Conservation (phyloP, 2,113 vertebrate genomes). For the Taxidea taxus region DNA sequence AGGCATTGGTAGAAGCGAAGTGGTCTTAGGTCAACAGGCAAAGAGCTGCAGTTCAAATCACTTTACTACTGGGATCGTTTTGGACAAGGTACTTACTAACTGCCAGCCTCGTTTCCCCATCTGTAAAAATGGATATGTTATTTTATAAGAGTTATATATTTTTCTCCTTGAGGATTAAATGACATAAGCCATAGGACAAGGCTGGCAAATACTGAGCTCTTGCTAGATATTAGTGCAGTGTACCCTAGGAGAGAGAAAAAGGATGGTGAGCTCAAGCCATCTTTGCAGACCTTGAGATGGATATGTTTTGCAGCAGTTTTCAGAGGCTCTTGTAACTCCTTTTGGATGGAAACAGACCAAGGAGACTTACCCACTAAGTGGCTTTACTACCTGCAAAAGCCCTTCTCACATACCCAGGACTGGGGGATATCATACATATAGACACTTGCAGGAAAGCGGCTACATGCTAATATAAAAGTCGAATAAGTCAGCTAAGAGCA, state of each 20-base stretch:
- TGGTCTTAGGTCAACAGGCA: background rate
- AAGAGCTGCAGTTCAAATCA: background rate
- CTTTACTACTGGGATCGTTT: background rate
- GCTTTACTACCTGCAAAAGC: background rate
- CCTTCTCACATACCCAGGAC: accelerated
- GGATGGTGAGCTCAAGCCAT: background rate
- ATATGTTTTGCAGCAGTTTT: background rate
- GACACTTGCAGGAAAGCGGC: background rate
- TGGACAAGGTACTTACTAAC: background rate
- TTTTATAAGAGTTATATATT: background rate
- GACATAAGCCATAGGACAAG: background rate
- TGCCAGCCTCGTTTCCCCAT: background rate
- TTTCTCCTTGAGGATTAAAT: background rate
- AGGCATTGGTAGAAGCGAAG: background rate
- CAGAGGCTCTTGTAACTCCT: background rate
- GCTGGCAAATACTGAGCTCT: background rate
- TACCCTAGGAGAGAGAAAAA: background rate
- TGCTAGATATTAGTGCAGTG: background rate
- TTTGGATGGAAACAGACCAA: background rate
- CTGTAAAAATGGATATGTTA: background rate
- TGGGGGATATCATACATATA: background rate
- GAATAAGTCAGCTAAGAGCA: background rate
- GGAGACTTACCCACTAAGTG: background rate
- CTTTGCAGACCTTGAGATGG: background rate
- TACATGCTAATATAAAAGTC: background rate